Evolutionary conservation across 2,888 invertebrate genomes (phyloP), one percentile per base, ranked within the genome.

Genomic region (Acrocera orbiculus): DNA sequence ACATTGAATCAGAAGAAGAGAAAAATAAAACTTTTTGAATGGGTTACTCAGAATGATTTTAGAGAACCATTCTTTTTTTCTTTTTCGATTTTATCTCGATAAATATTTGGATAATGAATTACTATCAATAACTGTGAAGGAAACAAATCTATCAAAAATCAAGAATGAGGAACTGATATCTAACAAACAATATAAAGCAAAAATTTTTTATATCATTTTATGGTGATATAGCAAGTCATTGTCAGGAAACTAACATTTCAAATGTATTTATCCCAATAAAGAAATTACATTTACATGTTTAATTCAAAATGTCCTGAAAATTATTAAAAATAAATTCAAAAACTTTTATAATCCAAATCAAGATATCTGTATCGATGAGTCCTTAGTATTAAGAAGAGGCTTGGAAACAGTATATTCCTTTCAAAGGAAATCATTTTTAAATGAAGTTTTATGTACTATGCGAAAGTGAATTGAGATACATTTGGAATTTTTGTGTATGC

Each of bases 401-500:
- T n/a, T 16, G 28, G 17, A 28, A 16, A 14, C 17, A 28, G 17
- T 28, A 28, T 17, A 28, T 28, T 16, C 16, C 28, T 28, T 15
- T 17, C 17, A 28, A 28, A 28, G 17, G 28, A 10, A 28, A 17
- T 11, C 28, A 19, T 28, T 28, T 16, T 28, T 10, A 19, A 16
- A 28, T 28, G 2, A 28, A 28, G 28, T 28, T 16, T 28, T 28
- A 17, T 16, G 3, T 28, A 28, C 14, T 28, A n/a, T 28, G 5
- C n/a, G 28, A 28, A 28, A 28, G 16, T 17, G 10, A 28, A 28
- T 13, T 19, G 4, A 10, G 17, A 16, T 28, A 28, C 11, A 28
- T 28, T 28, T 28, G 28, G 28, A 28, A 28, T 16, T 28, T 28
- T 16, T 28, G 28, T 5, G 17, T 28, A 28, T 28, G 17, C 11